A percentile compares a stretch with the other conserved stretches of the same genome.
These are phyloP conservation scores for Phycodurus eques DNA, from an alignment of 2,113 vertebrate genomes.

Conservation along the genomic window DNA sequence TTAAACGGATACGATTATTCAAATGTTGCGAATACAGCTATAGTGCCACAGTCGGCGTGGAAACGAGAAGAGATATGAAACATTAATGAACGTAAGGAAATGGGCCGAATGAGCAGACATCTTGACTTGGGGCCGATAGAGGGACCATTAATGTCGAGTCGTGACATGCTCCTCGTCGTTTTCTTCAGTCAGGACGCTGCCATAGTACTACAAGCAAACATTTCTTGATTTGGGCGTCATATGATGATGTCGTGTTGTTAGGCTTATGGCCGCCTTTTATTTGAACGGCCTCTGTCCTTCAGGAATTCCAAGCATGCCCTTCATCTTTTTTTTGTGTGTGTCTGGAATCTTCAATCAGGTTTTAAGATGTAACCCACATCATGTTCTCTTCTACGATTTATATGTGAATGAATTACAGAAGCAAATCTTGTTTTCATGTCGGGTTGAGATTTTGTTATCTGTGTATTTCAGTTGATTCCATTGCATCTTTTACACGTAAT, in stretches of 20 bases:
- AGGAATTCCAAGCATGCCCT: conserved; percentile 46
- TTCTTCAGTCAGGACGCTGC: conserved; percentile 20
- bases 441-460: not conserved
- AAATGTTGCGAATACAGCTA: not conserved
- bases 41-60: not conserved
- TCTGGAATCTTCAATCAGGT: conserved; percentile 41
- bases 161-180: not conserved
- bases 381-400: not conserved
- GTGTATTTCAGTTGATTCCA: not conserved
- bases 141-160: conserved; percentile 38
- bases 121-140: conserved; percentile 61
- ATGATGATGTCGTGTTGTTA: not conserved
- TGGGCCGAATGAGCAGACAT: conserved; percentile 67
- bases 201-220: not conserved
- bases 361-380: conserved; percentile 6
- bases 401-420: not conserved
- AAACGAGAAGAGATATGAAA: conserved; percentile 21
- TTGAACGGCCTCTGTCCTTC: conserved; percentile 21
- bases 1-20: not conserved
- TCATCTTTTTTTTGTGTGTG: conserved; percentile 29
- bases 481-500: not conserved
- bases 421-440: not conserved
- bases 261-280: not conserved
- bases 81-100: conserved; percentile 42
- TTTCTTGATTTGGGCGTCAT: not conserved